phyloP scores from a whole-genome alignment of 2,797 vertebrate genomes.

The Sebastes nivosus region DNA sequence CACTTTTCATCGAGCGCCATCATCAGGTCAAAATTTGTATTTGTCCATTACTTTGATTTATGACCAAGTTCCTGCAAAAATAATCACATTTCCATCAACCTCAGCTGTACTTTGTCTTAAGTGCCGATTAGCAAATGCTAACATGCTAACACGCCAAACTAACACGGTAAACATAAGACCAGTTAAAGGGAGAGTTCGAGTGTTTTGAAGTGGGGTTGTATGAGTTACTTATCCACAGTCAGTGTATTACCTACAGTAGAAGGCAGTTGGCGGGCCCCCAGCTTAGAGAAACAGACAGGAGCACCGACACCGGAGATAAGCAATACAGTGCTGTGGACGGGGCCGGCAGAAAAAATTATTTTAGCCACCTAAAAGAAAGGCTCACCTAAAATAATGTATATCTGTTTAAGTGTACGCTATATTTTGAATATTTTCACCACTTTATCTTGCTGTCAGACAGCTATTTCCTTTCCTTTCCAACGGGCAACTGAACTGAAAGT shows the following conservation, averaged over 20 bases:
- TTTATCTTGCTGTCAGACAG: too few relatives aligned
- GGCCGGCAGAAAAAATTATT: rapidly evolving
- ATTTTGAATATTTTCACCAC: rapidly evolving
- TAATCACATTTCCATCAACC: not conserved
- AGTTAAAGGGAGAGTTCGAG: too few relatives aligned
- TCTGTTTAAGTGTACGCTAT: too few relatives aligned
- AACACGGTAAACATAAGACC: too few relatives aligned
- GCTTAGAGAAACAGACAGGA: too few relatives aligned
- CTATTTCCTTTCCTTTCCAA: too few relatives aligned
- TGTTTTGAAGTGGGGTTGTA: too few relatives aligned
- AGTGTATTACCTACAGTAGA: too few relatives aligned
- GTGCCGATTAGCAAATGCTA: not conserved
- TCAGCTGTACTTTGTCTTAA: not conserved
- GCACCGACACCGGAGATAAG: rapidly evolving
- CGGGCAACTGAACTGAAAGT: too few relatives aligned
- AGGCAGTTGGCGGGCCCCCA: rapidly evolving
- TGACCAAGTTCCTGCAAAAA: not conserved
- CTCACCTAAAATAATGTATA: too few relatives aligned
- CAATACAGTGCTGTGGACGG: rapidly evolving
- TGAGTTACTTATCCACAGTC: too few relatives aligned
- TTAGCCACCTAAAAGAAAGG: too few relatives aligned
- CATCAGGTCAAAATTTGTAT: not conserved
- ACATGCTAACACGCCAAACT: not conserved
- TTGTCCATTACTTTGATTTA: not conserved
- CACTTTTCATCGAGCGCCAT: not conserved